These are phyloP conservation scores for Ypsolopha scabrella DNA, from an alignment of 2,888 invertebrate genomes.

Conservation along the genomic window DNA sequence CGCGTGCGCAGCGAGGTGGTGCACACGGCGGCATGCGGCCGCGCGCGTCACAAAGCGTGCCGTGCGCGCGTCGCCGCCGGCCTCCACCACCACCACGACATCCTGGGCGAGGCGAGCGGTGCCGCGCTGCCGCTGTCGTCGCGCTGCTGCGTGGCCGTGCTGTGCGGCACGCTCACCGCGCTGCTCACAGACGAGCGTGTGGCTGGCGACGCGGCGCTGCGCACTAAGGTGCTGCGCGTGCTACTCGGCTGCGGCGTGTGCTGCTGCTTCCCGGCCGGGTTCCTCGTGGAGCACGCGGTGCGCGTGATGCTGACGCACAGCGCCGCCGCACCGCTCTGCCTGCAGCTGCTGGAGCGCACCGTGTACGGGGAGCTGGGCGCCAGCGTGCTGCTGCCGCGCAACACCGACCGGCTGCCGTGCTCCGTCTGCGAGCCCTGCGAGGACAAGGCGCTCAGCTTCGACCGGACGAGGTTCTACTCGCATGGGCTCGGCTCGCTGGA, in stretches of 20 bases:
- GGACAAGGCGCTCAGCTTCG: conserved; percentile 25
- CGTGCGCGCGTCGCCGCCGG: conserved; percentile 46
- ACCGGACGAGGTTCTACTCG: conserved; percentile 30
- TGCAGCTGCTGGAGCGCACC: conserved; percentile 68
- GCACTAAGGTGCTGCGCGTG: conserved; percentile 61
- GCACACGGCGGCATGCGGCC: conserved; percentile 64
- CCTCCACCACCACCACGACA: conserved; percentile 71
- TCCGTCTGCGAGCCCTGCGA: conserved; percentile 48
- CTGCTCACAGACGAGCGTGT: conserved; percentile 55
- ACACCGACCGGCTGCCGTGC: conserved; percentile 53
- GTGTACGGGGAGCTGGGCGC: conserved; percentile 73
- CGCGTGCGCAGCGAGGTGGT: conserved; percentile 67
- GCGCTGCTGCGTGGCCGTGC: conserved; percentile 67
- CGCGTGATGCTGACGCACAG: conserved; percentile 53
- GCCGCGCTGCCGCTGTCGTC: conserved; percentile 45
- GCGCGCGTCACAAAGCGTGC: conserved; percentile 64
- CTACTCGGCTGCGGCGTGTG: conserved; percentile 72
- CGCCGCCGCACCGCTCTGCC: conserved; percentile 44
- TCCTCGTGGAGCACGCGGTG: conserved; percentile 59
- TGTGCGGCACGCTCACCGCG: conserved; percentile 65
- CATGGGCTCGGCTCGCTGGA: conserved; percentile 37
- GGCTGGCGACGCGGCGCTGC: conserved; percentile 38
- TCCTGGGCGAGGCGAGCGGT: conserved; percentile 60
- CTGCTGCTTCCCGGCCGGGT: conserved; percentile 72
- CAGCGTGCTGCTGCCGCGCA: conserved; percentile 32